These are phyloP conservation scores for Passer montanus DNA, from an alignment of 2,113 vertebrate species.

Conservation along the genomic window DNA sequence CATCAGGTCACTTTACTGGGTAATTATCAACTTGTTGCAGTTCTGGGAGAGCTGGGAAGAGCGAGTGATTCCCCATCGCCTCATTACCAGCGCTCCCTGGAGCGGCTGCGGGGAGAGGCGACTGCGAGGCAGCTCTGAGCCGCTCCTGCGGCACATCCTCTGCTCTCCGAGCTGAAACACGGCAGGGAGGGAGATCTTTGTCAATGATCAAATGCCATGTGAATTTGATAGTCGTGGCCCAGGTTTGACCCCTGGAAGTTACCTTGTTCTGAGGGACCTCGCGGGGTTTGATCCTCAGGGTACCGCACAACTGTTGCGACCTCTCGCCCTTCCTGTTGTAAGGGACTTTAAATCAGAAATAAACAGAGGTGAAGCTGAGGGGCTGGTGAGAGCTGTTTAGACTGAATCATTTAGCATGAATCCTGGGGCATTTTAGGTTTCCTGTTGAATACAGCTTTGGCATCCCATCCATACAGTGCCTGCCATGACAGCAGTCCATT, in stretches of 20 bases:
- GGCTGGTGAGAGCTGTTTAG: background rate
- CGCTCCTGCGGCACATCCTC: background rate
- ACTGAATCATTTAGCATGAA: background rate
- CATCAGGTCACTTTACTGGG: background rate
- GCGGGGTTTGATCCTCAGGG: background rate
- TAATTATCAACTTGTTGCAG: background rate
- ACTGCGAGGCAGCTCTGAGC: background rate
- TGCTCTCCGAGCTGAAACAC: background rate
- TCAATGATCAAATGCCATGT: background rate
- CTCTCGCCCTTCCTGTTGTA: conserved; percentile 44
- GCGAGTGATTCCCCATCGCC: background rate
- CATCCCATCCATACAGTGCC: background rate
- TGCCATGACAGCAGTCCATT: background rate
- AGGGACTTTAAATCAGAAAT: conserved; percentile 50
- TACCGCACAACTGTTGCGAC: background rate
- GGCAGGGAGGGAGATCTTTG: background rate
- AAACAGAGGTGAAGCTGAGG: conserved; percentile 37
- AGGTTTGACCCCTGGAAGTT: conserved; percentile 33
- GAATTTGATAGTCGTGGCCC: conserved; percentile 14
- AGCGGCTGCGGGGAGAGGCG: background rate
- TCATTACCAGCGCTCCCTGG: background rate
- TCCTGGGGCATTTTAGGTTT: conserved; percentile 12
- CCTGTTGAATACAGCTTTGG: background rate
- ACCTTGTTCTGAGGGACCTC: background rate
- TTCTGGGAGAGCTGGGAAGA: background rate